A percentile compares a stretch with the other conserved stretches of the same genome.
These are phyloP conservation scores for Champsocephalus esox DNA, from an alignment of 2,797 vertebrate genomes.

Conservation along the genomic window DNA sequence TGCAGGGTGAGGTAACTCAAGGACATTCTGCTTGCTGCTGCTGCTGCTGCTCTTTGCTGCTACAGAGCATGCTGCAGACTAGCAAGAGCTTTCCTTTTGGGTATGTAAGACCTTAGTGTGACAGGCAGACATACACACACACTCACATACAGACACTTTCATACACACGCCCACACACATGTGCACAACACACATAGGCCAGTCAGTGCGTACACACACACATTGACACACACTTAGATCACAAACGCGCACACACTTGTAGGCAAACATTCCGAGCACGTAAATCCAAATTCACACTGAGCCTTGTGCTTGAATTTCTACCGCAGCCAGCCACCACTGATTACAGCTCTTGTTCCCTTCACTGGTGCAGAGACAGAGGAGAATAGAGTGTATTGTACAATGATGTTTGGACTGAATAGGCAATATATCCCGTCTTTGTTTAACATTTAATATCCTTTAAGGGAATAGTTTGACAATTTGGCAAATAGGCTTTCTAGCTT, in stretches of 20 bases:
- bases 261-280: constrained; percentile 66
- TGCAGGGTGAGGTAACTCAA: constrained; percentile 79
- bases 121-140: constrained; percentile 69
- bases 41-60: constrained; percentile 76
- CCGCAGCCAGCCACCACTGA: constrained; percentile 67
- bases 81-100: constrained; percentile 80
- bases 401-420: background rate
- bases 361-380: constrained; percentile 46
- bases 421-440: constrained; percentile 9
- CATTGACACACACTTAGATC: constrained; percentile 4
- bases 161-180: constrained; percentile 39
- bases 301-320: constrained; percentile 64
- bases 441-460: constrained; percentile 12
- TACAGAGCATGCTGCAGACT: constrained; percentile 80
- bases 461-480: constrained; percentile 17
- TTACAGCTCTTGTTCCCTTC: constrained; percentile 54
- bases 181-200: constrained; percentile 19
- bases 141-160: constrained; percentile 36
- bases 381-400: constrained; percentile 7
- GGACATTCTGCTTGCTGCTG: constrained; percentile 71
- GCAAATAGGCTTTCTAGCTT: constrained; percentile 10
- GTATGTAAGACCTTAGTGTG: constrained; percentile 80
- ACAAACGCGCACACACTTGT: constrained; percentile 33
- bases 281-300: constrained; percentile 69
- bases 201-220: constrained; percentile 6